Conservation (phyloP, 2,113 vertebrate species). For the Coptodon rendalli region DNA sequence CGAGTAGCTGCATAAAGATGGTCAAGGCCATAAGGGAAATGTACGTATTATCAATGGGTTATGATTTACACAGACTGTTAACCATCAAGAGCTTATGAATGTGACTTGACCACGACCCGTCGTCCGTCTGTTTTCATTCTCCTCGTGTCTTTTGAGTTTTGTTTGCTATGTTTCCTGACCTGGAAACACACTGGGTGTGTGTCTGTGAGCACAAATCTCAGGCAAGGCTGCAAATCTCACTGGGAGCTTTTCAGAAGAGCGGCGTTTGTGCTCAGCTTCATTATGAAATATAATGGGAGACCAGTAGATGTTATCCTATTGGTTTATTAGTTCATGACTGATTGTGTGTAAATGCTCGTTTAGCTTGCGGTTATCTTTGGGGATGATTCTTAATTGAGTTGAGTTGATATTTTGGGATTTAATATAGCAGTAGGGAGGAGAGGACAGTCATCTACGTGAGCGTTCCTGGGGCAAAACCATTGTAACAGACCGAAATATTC, state of each 20-base stretch:
- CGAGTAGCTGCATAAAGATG: not conserved
- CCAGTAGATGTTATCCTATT: not conserved
- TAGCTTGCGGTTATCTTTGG: not conserved
- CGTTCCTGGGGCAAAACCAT: not conserved
- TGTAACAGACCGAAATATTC: not conserved
- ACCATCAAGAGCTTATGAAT: not conserved
- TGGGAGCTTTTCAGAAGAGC: not conserved
- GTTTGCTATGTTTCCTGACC: not conserved
- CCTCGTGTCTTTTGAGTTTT: not conserved
- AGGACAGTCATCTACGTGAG: not conserved
- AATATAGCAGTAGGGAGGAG: not conserved
- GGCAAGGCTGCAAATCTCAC: not conserved
- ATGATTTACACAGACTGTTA: not conserved
- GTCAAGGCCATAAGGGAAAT: not conserved
- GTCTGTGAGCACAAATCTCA: not conserved
- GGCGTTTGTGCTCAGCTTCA: no score
- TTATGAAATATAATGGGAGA: not conserved
- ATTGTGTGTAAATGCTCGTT: not conserved
- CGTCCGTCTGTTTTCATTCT: not conserved
- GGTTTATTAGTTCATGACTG: not conserved
- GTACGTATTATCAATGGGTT: not conserved
- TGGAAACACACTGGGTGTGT: not conserved
- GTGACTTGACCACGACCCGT: no score
- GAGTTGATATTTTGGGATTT: not conserved
- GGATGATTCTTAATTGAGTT: not conserved